Evolutionary conservation across 2,888 invertebrate genomes (phyloP).

Genomic region (Dichetophora obliterata): DNA sequence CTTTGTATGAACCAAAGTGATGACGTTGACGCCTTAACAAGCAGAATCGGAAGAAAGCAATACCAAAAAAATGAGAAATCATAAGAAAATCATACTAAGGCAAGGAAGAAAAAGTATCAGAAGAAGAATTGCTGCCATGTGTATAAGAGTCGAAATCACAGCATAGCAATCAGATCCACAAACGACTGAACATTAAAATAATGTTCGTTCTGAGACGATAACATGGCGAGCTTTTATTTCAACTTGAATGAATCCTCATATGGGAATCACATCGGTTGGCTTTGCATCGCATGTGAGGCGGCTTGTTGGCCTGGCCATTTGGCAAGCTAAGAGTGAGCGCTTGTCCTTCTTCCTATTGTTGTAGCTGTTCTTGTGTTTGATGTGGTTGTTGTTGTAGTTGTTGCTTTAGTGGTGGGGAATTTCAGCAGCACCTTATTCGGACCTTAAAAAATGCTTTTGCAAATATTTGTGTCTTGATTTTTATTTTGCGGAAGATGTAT

Average conservation of each 20-base stretch:
- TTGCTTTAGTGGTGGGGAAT: neutral
- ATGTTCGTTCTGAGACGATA: slow-evolving; percentile 61
- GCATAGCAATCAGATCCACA: slow-evolving; percentile 34
- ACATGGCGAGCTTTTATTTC: slow-evolving; percentile 61
- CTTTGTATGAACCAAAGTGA: neutral
- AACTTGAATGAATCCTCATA: slow-evolving; percentile 64
- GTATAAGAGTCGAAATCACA: slow-evolving; percentile 20
- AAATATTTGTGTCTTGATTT: slow-evolving; percentile 11
- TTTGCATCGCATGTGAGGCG: slow-evolving; percentile 33
- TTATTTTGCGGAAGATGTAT: slow-evolving; percentile 18
- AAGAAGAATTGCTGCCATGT: neutral
- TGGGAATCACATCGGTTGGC: slow-evolving; percentile 43
- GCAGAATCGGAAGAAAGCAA: neutral
- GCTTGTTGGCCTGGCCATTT: slow-evolving; percentile 11
- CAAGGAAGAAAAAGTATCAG: neutral
- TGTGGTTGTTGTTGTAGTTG: neutral
- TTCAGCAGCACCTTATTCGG: slow-evolving; percentile 1
- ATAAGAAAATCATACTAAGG: slow-evolving; percentile 3
- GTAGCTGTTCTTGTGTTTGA: neutral
- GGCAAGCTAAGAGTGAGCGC: neutral
- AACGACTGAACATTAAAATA: slow-evolving; percentile 55
- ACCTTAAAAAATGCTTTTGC: slow-evolving; percentile 1
- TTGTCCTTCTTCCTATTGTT: neutral
- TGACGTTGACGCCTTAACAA: neutral
- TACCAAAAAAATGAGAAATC: neutral